Conservation (phyloP, 37 sponge, comb jelly and placozoan species). For the Eunapius fragilis region DNA sequence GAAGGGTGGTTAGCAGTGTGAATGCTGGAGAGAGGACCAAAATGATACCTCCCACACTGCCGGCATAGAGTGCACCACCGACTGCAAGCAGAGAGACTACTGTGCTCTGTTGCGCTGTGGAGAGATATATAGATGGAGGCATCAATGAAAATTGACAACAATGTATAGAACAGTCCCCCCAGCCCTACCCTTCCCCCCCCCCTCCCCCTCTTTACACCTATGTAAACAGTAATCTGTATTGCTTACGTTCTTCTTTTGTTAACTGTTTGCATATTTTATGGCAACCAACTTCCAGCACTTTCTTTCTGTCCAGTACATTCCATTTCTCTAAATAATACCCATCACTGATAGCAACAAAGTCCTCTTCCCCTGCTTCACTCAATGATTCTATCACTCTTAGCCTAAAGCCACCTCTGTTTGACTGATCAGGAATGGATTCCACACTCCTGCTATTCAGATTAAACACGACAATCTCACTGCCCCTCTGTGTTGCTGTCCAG, state of each 20-base stretch:
- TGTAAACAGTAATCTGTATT: no score
- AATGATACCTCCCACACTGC: slow-evolving; percentile 36
- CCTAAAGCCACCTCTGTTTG: background rate
- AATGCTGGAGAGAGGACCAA: slow-evolving; percentile 7
- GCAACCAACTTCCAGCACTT: slow-evolving; percentile 4
- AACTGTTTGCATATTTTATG: background rate
- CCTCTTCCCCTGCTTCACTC: background rate
- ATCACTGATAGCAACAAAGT: slow-evolving; percentile 13
- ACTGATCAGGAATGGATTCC: background rate
- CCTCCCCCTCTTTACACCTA: no score
- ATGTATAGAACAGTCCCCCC: background rate
- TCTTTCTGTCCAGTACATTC: slow-evolving; percentile 5
- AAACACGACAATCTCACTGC: slow-evolving; percentile 3
- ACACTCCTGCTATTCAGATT: background rate
- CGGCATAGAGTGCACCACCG: slow-evolving; percentile 34
- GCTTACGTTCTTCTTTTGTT: slow-evolving; percentile 11
- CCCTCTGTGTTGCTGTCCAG: slow-evolving; percentile 38
- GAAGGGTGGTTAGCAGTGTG: background rate
- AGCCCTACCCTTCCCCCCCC: background rate
- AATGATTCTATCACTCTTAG: slow-evolving; percentile 13
- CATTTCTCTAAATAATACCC: slow-evolving; percentile 15
- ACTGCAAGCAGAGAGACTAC: slow-evolving; percentile 34
- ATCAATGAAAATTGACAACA: background rate
- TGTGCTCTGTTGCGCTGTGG: background rate
- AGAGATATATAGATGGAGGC: background rate